Base-by-base conservation (phyloP, 2,888 invertebrate genomes). In the Cyclophora punctaria region DNA sequence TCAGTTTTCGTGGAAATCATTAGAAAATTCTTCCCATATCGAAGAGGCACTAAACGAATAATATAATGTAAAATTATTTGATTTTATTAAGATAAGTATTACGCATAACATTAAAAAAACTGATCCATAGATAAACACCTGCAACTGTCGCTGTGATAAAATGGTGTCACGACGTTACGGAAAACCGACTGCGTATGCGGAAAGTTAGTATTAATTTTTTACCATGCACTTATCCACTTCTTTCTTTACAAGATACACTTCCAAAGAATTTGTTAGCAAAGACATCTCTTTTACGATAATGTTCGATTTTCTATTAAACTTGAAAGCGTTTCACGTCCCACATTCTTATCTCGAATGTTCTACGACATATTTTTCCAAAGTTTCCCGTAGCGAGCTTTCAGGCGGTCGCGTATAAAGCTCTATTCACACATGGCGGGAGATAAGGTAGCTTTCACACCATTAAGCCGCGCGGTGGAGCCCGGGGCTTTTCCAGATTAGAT, bases 401-500 rank as follows among this genome's bases (percentile, higher is more conserved):
- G 86, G 80, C 85, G 71, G 82, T 78, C 82, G 78, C 80, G 83
- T 87, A 84, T 86, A 86, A 85, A 86, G 88, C 85, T 83, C 87
- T 87, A 88, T 88, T 88, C 88, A 88, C 88, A 88, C 88, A 88
- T 88, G 88, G 86, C 78, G 78, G 85, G 86, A 88, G 88, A 88
- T 88, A 88, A 88, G 87, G 87, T 82, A 83, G 88, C 88, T 88
- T 87, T 88, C 88, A 87, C 88, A 86, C 88, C 87, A 88, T 88
- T 88, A 88, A 87, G 86, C 86, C 78, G 83, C 78, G 82, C 85
- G 78, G 80, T 83, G 84, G 85, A 87, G 85, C 87, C 80, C 83
- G 85, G 88, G 86, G 89, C 88, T 89, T 89, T 89, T 87, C 88
- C 89, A 89, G 89, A 89, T 89, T 89, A 89, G 89, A 89, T 89